Evolutionary conservation across 2,113 vertebrate species (phyloP).

Genomic region (Acrocephalus kingi): DNA sequence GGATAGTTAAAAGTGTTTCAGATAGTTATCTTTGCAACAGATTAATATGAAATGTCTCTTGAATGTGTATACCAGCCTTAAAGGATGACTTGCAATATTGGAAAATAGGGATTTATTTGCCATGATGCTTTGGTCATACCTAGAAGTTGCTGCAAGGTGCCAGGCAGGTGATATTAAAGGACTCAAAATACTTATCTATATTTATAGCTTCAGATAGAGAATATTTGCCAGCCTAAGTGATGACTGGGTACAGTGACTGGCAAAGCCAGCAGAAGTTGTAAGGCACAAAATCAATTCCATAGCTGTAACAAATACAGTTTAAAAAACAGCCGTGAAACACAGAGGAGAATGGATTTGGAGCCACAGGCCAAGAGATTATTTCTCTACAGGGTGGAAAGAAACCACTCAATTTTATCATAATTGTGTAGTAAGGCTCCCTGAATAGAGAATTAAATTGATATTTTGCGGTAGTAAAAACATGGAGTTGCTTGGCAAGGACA

Average conservation of each 20-base stretch:
- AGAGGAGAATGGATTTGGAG: slow-evolving; percentile 1
- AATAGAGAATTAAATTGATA: background rate
- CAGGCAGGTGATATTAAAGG: background rate
- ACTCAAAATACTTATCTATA: background rate
- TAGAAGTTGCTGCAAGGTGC: background rate
- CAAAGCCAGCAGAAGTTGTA: slow-evolving; percentile 16
- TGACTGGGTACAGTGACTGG: background rate
- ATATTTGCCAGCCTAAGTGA: background rate
- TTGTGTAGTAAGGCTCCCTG: background rate
- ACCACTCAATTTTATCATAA: background rate
- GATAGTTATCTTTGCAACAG: background rate
- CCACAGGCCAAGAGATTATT: slow-evolving; percentile 8
- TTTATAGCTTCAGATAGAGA: background rate
- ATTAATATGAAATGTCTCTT: background rate
- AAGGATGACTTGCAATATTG: background rate
- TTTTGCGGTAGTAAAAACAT: slow-evolving; percentile 23
- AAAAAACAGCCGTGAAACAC: background rate
- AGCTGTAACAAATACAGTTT: background rate
- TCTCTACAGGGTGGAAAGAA: background rate
- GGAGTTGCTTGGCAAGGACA: background rate
- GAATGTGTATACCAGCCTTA: background rate
- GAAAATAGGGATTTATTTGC: background rate
- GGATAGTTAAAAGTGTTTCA: background rate
- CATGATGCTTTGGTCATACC: background rate
- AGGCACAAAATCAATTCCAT: slow-evolving; percentile 1